Evolutionary conservation across 2,888 invertebrate species (phyloP).

Genomic region (Linnaemya vulpina): DNA sequence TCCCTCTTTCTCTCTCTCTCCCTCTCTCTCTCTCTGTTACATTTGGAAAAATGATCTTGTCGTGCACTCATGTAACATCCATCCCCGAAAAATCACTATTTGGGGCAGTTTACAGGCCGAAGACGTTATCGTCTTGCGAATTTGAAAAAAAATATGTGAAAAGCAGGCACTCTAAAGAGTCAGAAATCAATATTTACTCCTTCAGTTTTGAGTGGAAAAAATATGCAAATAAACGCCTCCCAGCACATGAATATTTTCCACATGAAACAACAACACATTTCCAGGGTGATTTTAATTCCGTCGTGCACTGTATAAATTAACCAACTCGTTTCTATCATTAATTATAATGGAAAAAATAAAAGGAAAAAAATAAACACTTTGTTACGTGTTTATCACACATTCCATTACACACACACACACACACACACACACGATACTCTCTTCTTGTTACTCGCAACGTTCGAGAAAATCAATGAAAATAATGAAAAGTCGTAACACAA

Average conservation of each 20-base stretch:
- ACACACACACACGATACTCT: no score
- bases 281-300: not conserved
- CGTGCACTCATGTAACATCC: no score
- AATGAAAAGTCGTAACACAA: constrained; percentile 14
- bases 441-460: not conserved
- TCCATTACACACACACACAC: not conserved
- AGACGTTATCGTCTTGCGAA: no score
- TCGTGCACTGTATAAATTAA: constrained; percentile 4
- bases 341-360: constrained; percentile 12
- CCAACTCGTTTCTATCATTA: constrained; percentile 27
- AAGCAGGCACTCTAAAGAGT: no score
- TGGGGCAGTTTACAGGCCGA: no score
- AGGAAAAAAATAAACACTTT: not conserved
- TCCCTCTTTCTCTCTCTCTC: no score
- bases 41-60: no score
- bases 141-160: no score
- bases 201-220: not conserved
- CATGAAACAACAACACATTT: not conserved
- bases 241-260: no score
- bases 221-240: not conserved
- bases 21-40: no score
- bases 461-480: constrained; percentile 37
- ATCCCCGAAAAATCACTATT: no score
- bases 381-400: constrained; percentile 28
- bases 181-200: no score